Evolutionary conservation across 2,797 vertebrate genomes (phyloP).

Genomic region (Meriones psammophilus): DNA sequence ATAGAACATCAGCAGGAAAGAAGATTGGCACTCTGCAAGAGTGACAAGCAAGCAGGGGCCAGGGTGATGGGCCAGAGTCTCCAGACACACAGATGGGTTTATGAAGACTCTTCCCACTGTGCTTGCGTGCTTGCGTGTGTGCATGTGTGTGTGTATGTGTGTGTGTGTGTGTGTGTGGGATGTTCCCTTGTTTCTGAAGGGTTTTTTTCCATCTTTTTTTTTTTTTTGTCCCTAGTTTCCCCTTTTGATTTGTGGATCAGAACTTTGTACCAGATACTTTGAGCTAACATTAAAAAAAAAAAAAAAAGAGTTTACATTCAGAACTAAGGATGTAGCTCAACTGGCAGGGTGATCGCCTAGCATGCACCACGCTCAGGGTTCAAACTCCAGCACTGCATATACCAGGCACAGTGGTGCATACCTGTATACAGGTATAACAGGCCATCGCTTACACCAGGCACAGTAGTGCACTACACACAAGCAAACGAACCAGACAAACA

Average conservation of each 20-base stretch:
- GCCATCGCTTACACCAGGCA: no score
- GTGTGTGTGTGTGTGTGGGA: no score
- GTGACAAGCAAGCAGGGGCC: accelerated
- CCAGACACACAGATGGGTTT: accelerated
- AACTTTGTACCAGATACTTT: background rate
- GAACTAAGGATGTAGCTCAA: background rate
- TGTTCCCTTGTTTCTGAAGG: background rate
- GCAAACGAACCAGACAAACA: background rate
- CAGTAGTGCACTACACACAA: no score
- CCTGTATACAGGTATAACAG: no score
- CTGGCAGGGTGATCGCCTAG: background rate
- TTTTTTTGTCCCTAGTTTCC: background rate
- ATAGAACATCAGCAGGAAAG: background rate
- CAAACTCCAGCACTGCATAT: background rate
- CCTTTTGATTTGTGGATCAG: background rate
- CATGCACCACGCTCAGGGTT: background rate
- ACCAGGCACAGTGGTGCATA: background rate
- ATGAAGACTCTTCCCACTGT: background rate
- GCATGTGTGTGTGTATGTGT: background rate
- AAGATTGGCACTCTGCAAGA: accelerated
- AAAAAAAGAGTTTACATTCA: no score
- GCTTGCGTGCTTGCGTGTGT: background rate
- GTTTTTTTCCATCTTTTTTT: background rate
- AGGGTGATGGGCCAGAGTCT: background rate
- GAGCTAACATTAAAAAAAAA: background rate